Evolutionary conservation across 2,888 invertebrate genomes (phyloP).

Genomic region (Trimorus sp.): DNA sequence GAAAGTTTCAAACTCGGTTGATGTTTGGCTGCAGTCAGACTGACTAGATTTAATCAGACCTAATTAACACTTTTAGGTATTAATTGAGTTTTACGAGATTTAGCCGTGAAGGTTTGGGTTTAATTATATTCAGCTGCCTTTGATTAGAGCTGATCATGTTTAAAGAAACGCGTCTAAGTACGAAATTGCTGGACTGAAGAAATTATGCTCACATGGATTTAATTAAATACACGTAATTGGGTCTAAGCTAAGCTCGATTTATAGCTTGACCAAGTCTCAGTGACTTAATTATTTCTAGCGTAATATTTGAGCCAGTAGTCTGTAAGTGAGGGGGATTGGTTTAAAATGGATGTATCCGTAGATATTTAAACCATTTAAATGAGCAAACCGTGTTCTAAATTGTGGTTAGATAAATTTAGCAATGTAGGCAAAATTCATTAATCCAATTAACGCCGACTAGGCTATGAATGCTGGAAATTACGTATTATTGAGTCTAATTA

Average conservation of each 20-base stretch:
- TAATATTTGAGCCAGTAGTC: conserved; percentile 26
- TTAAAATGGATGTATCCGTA: conserved; percentile 19
- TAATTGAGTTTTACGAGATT: conserved; percentile 44
- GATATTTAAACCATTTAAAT: conserved; percentile 5
- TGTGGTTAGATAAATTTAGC: conserved; percentile 11
- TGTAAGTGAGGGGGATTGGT: background rate
- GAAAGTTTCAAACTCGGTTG: conserved; percentile 15
- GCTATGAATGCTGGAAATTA: conserved; percentile 1
- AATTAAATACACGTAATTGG: conserved; percentile 42
- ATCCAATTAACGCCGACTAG: conserved; percentile 7
- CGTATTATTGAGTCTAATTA: conserved; percentile 15
- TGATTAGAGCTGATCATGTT: conserved; percentile 5
- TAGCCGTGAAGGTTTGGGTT: conserved; percentile 6
- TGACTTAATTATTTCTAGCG: conserved; percentile 18
- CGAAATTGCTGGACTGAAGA: background rate
- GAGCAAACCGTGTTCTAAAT: conserved; percentile 9
- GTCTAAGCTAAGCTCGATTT: conserved; percentile 21
- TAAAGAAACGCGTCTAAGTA: background rate
- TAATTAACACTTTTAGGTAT: conserved; percentile 40
- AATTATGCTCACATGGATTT: conserved; percentile 12
- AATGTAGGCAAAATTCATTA: conserved; percentile 8
- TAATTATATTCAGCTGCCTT: conserved; percentile 31
- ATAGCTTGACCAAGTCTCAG: conserved; percentile 19
- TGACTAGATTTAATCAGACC: conserved; percentile 17
- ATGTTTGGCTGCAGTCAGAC: background rate